Base-by-base conservation (phyloP, 2,113 vertebrate species). In the Neotoma lepida region DNA sequence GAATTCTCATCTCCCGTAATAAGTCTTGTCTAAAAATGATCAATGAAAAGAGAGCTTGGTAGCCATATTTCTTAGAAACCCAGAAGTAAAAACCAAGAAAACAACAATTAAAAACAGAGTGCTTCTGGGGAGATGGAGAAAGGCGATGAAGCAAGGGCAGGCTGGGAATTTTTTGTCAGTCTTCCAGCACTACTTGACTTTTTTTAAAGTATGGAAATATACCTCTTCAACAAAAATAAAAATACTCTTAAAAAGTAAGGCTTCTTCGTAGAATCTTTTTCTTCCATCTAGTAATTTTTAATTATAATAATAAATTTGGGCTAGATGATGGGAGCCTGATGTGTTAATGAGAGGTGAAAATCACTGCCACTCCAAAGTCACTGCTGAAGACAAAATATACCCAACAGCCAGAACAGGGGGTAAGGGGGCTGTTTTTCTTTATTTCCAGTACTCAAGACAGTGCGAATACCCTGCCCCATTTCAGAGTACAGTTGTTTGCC, bases 261-360 rank as follows among this genome's bases (percentile, higher is more conserved):
- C 64, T 77, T 88, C 86, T 85, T 92, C 54, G 17, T 64, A 73
- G 63, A 39, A n/a, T 95, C 70, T 84, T 94, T 90, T 71, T 70
- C 58, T 94, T 88, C 91, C 46, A 41, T 76, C 71, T 46, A 88
- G 86, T 76, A 58, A 33, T 73, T 92, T 92, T 44, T 17, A 94
- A 93, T 94, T 95, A 78, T 58, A 89, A 82, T 91, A 94, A 91
- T 82, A 94, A 89, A 91, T 93, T 76, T 91, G 68, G 12, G 18
- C 35, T 81, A 54, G 54, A 87, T 74, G 12, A 61, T 13, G 9
- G 39, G 46, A 76, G 33, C 39, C 88, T 76, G 73, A 44, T 54
- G 22, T 35, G 58, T 39, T 90, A 90, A 94, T 78, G 93, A 96
- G 22, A 54, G 39, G 51, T 81, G 22, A 64, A 94, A 90, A 64